Evolutionary conservation across 2,113 vertebrate species (phyloP).

Genomic region (Melanocharis versteri): DNA sequence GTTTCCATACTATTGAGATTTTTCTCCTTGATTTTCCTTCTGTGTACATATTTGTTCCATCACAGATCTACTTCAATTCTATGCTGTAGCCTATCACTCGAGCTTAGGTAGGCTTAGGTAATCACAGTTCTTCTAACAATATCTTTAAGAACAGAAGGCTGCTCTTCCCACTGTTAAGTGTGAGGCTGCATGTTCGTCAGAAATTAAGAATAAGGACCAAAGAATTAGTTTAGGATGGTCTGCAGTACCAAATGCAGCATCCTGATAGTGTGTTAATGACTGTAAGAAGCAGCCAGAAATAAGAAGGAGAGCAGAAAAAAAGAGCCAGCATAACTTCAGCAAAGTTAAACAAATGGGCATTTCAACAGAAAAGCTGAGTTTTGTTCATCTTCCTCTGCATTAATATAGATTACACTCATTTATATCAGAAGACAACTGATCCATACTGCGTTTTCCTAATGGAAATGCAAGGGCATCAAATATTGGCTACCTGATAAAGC

Average conservation of each 20-base stretch:
- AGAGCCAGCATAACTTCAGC: background rate
- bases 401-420: background rate
- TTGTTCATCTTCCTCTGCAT: background rate
- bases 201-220: background rate
- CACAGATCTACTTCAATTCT: background rate
- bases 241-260: background rate
- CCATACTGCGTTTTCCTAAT: background rate
- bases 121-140: background rate
- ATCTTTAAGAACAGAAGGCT: background rate
- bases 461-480: background rate
- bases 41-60: background rate
- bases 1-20: background rate
- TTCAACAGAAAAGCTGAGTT: background rate
- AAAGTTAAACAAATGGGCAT: background rate
- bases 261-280: background rate
- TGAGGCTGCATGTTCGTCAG: background rate
- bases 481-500: background rate
- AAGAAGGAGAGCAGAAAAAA: background rate
- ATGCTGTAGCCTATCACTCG: background rate
- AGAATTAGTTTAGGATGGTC: background rate
- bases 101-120: background rate
- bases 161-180: too few relatives aligned
- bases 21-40: background rate
- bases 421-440: background rate
- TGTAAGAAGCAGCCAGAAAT: background rate